These are phyloP conservation scores for Lycia hirtaria DNA, from an alignment of 2,888 invertebrate genomes.

Conservation along the genomic window DNA sequence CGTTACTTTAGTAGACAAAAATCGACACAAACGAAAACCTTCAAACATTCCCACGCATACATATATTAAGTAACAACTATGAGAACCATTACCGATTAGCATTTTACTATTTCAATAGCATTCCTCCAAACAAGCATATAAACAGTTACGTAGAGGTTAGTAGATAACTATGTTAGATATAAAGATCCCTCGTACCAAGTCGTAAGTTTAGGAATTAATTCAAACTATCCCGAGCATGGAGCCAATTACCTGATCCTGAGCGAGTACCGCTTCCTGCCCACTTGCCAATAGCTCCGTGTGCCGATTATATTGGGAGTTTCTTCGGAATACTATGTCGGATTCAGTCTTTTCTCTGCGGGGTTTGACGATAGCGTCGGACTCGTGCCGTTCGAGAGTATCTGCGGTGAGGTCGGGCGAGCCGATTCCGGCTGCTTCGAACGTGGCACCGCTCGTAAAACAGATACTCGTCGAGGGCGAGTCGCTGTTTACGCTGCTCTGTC, in stretches of 20 bases:
- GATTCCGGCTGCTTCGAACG: slow-evolving; percentile 70
- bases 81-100: slow-evolving; percentile 63
- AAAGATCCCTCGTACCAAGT: slow-evolving; percentile 78
- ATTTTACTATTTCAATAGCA: slow-evolving; percentile 46
- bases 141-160: slow-evolving; percentile 62
- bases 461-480: slow-evolving; percentile 78
- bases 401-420: slow-evolving; percentile 67
- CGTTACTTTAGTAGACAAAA: slow-evolving; percentile 24
- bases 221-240: slow-evolving; percentile 79
- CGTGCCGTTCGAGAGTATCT: slow-evolving; percentile 63
- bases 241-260: slow-evolving; percentile 82
- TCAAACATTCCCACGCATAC: slow-evolving; percentile 62
- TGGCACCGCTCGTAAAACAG: slow-evolving; percentile 65
- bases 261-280: slow-evolving; percentile 85
- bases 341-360: slow-evolving; percentile 95
- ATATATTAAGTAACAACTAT: slow-evolving; percentile 48
- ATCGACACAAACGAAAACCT: slow-evolving; percentile 44
- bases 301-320: slow-evolving; percentile 77
- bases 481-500: slow-evolving; percentile 75
- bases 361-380: slow-evolving; percentile 66
- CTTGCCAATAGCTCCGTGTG: slow-evolving; percentile 73
- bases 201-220: slow-evolving; percentile 71
- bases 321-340: slow-evolving; percentile 92
- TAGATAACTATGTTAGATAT: slow-evolving; percentile 67
- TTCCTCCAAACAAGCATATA: slow-evolving; percentile 58